Conservation (phyloP, 2,888 invertebrate species). For the Calameuta pallipes region DNA sequence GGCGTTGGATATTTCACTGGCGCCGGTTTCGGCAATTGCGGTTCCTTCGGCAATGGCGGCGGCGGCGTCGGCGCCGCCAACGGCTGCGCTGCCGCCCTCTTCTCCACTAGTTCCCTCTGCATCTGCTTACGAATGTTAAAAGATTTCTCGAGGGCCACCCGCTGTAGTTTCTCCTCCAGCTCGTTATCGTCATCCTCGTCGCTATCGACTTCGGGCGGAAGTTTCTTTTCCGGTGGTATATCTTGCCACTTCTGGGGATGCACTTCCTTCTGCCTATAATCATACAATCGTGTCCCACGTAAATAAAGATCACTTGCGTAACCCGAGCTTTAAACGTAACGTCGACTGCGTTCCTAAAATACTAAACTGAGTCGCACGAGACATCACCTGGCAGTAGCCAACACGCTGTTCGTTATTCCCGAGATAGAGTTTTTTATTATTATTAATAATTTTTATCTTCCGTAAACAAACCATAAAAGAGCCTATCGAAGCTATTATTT, state of each 20-base stretch:
- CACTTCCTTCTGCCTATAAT: slow-evolving; percentile 68
- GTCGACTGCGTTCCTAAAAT: neutral
- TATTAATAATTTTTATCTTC: too few species aligned
- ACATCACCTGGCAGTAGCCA: too few species aligned
- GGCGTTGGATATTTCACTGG: slow-evolving; percentile 60
- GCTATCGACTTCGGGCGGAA: slow-evolving; percentile 43
- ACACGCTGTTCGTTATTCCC: too few species aligned
- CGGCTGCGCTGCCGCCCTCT: slow-evolving; percentile 47
- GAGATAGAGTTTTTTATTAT: too few species aligned
- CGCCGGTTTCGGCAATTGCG: slow-evolving; percentile 50
- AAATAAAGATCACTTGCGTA: neutral
- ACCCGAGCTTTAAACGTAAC: neutral
- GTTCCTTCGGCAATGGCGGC: slow-evolving; percentile 67
- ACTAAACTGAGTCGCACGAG: too few species aligned
- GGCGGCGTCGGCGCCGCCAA: slow-evolving; percentile 55
- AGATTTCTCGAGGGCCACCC: slow-evolving; percentile 57
- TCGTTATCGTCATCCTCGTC: slow-evolving; percentile 59
- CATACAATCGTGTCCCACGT: slow-evolving; percentile 12
- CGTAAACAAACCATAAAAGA: too few species aligned
- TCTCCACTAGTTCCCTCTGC: slow-evolving; percentile 60
- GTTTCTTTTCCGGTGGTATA: slow-evolving; percentile 67
- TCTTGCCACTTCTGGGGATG: slow-evolving; percentile 67
- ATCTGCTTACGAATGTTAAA: slow-evolving; percentile 61
- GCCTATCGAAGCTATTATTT: slow-evolving; percentile 12
- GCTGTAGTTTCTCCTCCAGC: slow-evolving; percentile 62